Evolutionary conservation across 1,140 invertebrate species (phyloP), one percentile per base, ranked within the genome.

Genomic region (Chlorops oryzae): DNA sequence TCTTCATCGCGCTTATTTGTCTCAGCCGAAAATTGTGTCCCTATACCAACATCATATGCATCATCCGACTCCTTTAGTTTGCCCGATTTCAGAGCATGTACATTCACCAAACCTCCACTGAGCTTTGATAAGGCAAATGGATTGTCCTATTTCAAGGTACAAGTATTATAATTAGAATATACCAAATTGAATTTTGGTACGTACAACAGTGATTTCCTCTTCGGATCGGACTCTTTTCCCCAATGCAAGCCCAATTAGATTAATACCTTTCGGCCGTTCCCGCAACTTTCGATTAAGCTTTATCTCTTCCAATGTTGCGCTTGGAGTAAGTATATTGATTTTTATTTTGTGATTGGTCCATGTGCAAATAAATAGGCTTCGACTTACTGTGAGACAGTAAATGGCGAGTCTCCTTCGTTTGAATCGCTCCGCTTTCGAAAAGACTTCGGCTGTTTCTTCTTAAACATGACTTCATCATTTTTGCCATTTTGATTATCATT

Each of bases 1-100:
- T 98, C 95, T 81, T 98, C 95, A 75, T 98, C 95, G 27, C 95
- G 78, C 74, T 94, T 90, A 73, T 98, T 98, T 0, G 95, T 98
- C 77, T 98, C 95, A 1, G 92, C 92, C 41, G 95, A 97, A 77
- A 98, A 98, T 59, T 95, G 90, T 24, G 91, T 95, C n/a, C 91
- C 92, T 55, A 95, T 92, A 5, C 89, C 88, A 21, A 88, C 89
- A 59, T 91, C 88, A 62, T 92, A 92, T 6, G 87, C 83, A 73
- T 92, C 90, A 62, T 91, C 87, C 0, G 45, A 42, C 51, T 74
- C 69, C 59, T 84, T 87, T 4, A 88, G 74, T 77, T 89, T 87
- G 5, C 83, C 82, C 63, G 81, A 85, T 74, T 90, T 91, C 3
- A 92, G 72, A 1, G 85, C 80, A 64, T 88, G 81, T 89, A 96